Conservation (phyloP, 2,797 vertebrate genomes). For the Kryptolebias ocellatus region DNA sequence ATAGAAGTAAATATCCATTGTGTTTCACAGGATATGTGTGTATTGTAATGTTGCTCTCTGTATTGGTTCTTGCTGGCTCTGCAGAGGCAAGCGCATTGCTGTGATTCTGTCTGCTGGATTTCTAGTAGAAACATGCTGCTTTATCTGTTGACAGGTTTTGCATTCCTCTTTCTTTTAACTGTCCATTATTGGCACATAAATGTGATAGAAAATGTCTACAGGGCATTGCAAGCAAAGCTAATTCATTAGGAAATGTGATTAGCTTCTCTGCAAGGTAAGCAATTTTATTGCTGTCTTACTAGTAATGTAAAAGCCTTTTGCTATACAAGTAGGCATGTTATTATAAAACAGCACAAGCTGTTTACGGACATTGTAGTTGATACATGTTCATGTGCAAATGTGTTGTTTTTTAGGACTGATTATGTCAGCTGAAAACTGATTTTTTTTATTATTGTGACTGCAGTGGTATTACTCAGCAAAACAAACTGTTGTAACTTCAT, state of each 20-base stretch:
- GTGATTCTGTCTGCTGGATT: conserved; percentile 65
- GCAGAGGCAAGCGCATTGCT: conserved; percentile 76
- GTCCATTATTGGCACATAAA: conserved; percentile 46
- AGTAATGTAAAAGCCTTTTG: conserved; percentile 24
- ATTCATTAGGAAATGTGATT: conserved; percentile 62
- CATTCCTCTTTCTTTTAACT: conserved; percentile 37
- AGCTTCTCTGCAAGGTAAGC: conserved; percentile 67
- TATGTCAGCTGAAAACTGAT: neutral
- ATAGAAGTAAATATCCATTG: conserved; percentile 21
- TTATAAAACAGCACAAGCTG: conserved; percentile 4
- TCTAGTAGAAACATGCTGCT: conserved; percentile 49
- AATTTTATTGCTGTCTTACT: conserved; percentile 41
- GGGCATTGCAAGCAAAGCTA: conserved; percentile 38
- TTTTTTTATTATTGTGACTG: conserved; percentile 25
- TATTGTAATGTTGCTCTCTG: conserved; percentile 51
- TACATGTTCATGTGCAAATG: conserved; percentile 2
- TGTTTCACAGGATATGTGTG: conserved; percentile 39
- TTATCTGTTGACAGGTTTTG: conserved; percentile 50
- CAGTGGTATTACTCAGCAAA: conserved; percentile 32
- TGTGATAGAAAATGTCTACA: conserved; percentile 44
- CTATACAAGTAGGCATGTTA: conserved; percentile 14
- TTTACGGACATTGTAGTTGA: conserved; percentile 1
- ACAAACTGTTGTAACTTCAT: conserved; percentile 3
- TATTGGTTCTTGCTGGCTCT: conserved; percentile 60
- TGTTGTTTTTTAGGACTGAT: neutral